Conservation (phyloP, 2,113 vertebrate genomes). For the Anoplopoma fimbria region DNA sequence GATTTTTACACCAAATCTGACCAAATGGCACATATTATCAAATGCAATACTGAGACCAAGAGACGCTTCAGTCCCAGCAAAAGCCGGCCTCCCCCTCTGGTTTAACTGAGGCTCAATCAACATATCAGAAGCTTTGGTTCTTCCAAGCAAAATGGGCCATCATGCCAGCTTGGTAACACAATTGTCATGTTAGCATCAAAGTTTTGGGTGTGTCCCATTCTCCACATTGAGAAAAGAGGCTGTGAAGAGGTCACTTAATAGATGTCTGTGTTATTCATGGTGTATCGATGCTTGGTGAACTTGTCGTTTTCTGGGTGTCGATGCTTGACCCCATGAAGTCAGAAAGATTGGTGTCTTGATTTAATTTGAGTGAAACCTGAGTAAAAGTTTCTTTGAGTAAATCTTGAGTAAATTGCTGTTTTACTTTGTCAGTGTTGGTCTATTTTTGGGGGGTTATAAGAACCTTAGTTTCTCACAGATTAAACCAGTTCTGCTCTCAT, state of each 20-base stretch:
- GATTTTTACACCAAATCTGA: not conserved
- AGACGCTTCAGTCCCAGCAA: not conserved
- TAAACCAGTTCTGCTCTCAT: not conserved
- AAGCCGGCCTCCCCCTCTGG: not conserved
- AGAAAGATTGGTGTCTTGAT: not conserved
- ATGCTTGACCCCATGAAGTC: not conserved
- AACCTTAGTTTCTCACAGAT: not conserved
- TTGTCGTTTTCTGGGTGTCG: not conserved
- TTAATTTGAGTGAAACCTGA: not conserved
- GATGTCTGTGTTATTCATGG: not conserved
- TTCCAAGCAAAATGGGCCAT: not conserved
- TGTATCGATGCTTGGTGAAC: not conserved
- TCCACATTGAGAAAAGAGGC: not conserved
- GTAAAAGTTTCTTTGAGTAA: not conserved
- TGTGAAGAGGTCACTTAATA: not conserved
- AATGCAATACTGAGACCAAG: not conserved
- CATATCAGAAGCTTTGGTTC: not conserved
- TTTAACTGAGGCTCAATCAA: not conserved
- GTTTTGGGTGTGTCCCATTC: conserved; percentile 5
- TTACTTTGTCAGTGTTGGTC: not conserved
- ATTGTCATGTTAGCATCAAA: not conserved
- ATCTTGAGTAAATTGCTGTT: not conserved
- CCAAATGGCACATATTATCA: not conserved
- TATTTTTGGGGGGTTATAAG: not conserved
- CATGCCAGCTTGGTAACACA: not conserved